A percentile compares a stretch with the other conserved stretches of the same genome.
Conservation (phyloP, 1,140 invertebrate species). For the Saccostrea echinata region DNA sequence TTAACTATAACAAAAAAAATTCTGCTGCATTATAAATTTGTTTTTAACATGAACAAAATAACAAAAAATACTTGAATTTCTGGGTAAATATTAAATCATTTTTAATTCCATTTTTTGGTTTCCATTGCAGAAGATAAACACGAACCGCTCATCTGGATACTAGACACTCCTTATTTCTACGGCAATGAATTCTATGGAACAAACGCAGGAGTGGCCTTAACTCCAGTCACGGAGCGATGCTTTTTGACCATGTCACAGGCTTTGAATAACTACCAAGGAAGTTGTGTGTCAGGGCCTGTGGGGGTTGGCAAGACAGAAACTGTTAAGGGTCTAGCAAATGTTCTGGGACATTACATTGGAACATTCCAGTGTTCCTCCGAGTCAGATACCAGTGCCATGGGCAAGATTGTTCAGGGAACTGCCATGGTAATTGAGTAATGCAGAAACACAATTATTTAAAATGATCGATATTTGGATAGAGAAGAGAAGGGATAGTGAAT, state of each 20-base stretch:
- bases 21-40: no score
- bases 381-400: constrained; percentile 68
- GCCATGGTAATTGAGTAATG: constrained; percentile 69
- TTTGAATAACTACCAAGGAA: constrained; percentile 72
- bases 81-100: no score
- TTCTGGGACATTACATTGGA: constrained; percentile 74
- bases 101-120: background rate
- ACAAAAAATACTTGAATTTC: no score
- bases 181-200: constrained; percentile 80
- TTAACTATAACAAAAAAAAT: background rate
- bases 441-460: no score
- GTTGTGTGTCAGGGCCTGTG: constrained; percentile 72
- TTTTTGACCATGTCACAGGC: constrained; percentile 78
- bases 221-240: constrained; percentile 77
- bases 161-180: constrained; percentile 76
- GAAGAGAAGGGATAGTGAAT: background rate
- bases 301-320: constrained; percentile 79
- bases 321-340: constrained; percentile 78
- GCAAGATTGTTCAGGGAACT: constrained; percentile 77
- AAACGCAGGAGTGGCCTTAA: constrained; percentile 72
- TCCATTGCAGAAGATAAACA: constrained; percentile 64
- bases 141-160: constrained; percentile 74
- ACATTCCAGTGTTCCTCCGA: constrained; percentile 74
- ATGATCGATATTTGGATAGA: no score
- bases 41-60: no score